These are phyloP conservation scores for Machimus atricapillus DNA, from an alignment of 2,888 invertebrate genomes.

Conservation along the genomic window DNA sequence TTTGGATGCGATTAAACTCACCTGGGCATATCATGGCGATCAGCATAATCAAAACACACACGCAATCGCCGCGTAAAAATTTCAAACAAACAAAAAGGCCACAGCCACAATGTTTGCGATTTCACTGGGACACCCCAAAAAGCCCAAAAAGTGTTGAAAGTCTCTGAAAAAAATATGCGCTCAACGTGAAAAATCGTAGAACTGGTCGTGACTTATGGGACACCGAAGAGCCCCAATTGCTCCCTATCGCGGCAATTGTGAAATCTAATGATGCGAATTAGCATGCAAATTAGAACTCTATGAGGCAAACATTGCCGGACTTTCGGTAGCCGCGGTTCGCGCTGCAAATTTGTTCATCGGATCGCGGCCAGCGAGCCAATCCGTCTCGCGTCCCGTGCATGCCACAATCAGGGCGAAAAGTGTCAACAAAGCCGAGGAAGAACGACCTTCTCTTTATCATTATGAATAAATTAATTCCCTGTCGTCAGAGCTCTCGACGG, in stretches of 20 bases:
- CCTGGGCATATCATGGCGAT: not conserved
- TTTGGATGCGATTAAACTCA: not conserved
- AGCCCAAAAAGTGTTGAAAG: slow-evolving; percentile 10
- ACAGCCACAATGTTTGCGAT: not conserved
- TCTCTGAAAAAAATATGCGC: not conserved
- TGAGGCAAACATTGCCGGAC: not conserved
- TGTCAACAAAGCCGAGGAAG: not conserved
- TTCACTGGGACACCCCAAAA: not conserved
- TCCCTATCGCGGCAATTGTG: not conserved
- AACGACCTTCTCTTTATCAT: slow-evolving; percentile 20
- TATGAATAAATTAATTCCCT: slow-evolving; percentile 6
- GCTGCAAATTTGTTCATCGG: not conserved
- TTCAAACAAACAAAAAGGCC: not conserved
- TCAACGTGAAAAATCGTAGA: not conserved
- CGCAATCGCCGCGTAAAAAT: not conserved
- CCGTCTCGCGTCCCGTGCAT: not conserved
- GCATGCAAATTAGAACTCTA: not conserved
- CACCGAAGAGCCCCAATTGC: not conserved
- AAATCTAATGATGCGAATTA: slow-evolving; percentile 19
- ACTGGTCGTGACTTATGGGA: slow-evolving; percentile 1
- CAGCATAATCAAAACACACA: not conserved
- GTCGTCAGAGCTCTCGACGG: not conserved
- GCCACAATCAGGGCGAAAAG: not conserved
- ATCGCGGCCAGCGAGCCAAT: not conserved
- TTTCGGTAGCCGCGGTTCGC: not conserved